Evolutionary conservation across 2,888 invertebrate species (phyloP).

Genomic region (Drosophila flavopinicola): DNA sequence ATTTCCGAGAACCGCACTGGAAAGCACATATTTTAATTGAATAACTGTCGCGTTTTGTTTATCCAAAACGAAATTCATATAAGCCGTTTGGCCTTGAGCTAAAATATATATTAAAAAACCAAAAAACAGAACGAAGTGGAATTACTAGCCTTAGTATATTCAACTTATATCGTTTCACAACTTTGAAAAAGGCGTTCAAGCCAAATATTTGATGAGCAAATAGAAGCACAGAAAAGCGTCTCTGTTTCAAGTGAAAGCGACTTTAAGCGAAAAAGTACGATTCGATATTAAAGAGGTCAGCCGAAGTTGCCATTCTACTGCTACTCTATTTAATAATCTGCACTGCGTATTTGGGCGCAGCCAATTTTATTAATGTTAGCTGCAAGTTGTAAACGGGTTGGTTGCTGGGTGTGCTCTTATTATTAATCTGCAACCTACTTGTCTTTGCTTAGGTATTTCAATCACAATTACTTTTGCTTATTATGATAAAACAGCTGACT

Average conservation of each 20-base stretch:
- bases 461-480: too few species aligned
- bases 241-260: slow-evolving; percentile 36
- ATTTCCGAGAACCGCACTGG: background rate
- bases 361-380: slow-evolving; percentile 22
- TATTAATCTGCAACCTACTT: slow-evolving; percentile 1
- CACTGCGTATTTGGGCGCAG: slow-evolving; percentile 6
- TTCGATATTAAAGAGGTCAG: slow-evolving; percentile 38
- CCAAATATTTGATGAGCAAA: slow-evolving; percentile 27
- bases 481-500: background rate
- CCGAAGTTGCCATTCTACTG: slow-evolving; percentile 5
- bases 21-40: slow-evolving; percentile 10
- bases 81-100: slow-evolving; percentile 13
- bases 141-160: background rate
- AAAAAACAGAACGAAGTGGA: background rate
- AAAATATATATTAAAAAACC: background rate
- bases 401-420: background rate
- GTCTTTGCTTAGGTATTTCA: too few species aligned
- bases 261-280: slow-evolving; percentile 2
- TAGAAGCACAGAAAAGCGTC: slow-evolving; percentile 1
- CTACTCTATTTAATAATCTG: slow-evolving; percentile 16
- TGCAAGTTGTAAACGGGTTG: background rate
- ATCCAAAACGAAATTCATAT: background rate
- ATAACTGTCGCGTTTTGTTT: background rate
- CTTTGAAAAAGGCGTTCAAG: slow-evolving; percentile 1
- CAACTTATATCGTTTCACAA: background rate